Evolutionary conservation across 2,113 vertebrate species (phyloP), one percentile per base, ranked within the genome.

Genomic region (Plecotus auritus): DNA sequence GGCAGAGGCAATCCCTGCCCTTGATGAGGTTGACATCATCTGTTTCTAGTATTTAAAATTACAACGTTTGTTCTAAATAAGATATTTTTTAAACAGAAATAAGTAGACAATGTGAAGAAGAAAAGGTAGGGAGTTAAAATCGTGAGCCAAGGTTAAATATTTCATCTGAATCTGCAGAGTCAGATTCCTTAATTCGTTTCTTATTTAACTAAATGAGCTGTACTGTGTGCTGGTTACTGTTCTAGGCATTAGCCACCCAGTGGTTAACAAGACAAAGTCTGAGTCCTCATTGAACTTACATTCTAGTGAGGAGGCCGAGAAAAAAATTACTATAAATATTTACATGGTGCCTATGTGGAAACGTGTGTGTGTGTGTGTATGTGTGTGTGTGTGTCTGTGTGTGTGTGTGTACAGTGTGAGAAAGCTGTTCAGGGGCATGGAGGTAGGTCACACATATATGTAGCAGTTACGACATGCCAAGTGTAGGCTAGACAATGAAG

Each of bases 1-100:
- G 28, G 40, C 73, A 84, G 20, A 78, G 14, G 32, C 18, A 81
- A 47, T 64, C 40, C 64, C 82, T 90, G 85, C 64, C 81, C 84
- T 89, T 93, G 93, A 92, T 70, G 42, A 66, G 61, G 69, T 83
- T 85, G 54, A 7, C n/a, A 66, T 10, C 28, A 0, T 28, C 22
- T 67, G 35, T 28, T 35, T 32, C 20, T 37, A 51, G 40, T 76
- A 91, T 11, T 64, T 37, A 88, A 72, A 78, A 70, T 84, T 56
- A 64, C 13, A 42, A 78, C 89, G 11, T 14, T 9, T 40, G 51
- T 35, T 67, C 67, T 37, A 90, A 81, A 67, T 40, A 45, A 47
- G 32, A 22, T 69, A n/a, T 64, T 42, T 85, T 49, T 30, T 32
- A 30, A 80, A 28, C 1, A 89, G 64, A 87, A 91, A 49, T 51